phyloP scores from a whole-genome alignment of 2,888 invertebrate species.

The Scaeva pyrastri region DNA sequence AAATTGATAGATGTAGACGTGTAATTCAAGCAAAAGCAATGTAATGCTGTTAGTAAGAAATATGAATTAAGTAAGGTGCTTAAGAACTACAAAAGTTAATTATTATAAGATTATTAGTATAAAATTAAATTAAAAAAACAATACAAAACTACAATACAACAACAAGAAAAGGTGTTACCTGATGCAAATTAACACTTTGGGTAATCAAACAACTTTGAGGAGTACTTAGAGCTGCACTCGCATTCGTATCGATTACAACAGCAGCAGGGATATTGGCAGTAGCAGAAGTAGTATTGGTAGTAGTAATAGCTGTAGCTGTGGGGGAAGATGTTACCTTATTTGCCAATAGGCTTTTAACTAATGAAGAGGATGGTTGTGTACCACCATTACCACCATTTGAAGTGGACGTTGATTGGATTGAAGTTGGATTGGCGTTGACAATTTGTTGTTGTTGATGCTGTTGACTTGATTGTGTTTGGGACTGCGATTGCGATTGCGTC shows the following conservation, averaged over 20 bases:
- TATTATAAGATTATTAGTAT: neutral
- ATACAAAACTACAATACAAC: conserved; percentile 50
- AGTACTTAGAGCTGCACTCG: conserved; percentile 79
- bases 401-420: conserved; percentile 53
- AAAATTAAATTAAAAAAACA: conserved; percentile 54
- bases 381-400: conserved; percentile 58
- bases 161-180: conserved; percentile 79
- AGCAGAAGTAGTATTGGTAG: conserved; percentile 72
- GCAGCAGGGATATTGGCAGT: conserved; percentile 77
- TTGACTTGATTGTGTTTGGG: conserved; percentile 52
- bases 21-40: neutral
- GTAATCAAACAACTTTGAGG: conserved; percentile 81
- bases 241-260: conserved; percentile 78
- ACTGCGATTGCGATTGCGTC: conserved; percentile 42
- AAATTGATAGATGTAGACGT: neutral
- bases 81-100: neutral
- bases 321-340: conserved; percentile 90
- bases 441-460: conserved; percentile 58
- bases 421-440: conserved; percentile 67
- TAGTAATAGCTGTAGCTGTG: conserved; percentile 77
- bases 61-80: neutral
- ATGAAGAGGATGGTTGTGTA: conserved; percentile 86
- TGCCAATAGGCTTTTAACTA: conserved; percentile 96
- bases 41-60: conserved; percentile 15
- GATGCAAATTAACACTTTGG: conserved; percentile 80